Percentiles rank a stretch among this genome's conserved stretches.
Conservation (phyloP, 1,140 invertebrate genomes). For the Eueides isabella region DNA sequence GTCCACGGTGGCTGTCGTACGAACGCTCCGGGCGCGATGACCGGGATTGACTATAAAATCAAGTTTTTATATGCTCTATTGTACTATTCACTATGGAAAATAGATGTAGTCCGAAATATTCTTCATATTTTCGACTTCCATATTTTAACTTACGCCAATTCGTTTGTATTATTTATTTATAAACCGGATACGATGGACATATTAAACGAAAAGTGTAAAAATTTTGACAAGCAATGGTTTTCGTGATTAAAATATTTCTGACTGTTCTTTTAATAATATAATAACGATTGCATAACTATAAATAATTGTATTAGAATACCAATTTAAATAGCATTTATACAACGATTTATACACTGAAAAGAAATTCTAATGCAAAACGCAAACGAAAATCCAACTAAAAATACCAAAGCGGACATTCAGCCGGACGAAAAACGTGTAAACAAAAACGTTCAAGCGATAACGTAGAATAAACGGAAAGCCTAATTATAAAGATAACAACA, state of each 20-base stretch:
- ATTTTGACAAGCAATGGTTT: background rate
- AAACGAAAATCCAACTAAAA: background rate
- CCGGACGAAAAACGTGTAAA: constrained; percentile 7
- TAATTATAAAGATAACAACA: background rate
- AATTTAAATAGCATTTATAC: background rate
- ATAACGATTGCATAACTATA: background rate
- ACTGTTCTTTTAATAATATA: background rate
- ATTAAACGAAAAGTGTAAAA: background rate
- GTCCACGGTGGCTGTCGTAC: constrained; percentile 10
- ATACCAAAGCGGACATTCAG: constrained; percentile 1
- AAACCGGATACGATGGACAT: background rate
- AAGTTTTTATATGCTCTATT: background rate
- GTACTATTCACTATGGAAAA: background rate
- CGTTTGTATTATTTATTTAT: background rate
- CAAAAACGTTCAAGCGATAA: background rate
- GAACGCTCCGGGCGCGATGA: constrained; percentile 3
- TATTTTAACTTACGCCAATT: background rate
- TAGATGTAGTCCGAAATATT: constrained; percentile 3
- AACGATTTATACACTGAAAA: background rate
- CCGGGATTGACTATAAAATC: background rate
- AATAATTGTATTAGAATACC: background rate
- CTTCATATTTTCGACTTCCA: background rate
- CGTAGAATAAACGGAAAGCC: background rate
- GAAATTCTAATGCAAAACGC: background rate
- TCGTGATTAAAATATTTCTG: background rate